Evolutionary conservation across 1,140 invertebrate genomes (phyloP).

Genomic region (Brachionus paranguensis): DNA sequence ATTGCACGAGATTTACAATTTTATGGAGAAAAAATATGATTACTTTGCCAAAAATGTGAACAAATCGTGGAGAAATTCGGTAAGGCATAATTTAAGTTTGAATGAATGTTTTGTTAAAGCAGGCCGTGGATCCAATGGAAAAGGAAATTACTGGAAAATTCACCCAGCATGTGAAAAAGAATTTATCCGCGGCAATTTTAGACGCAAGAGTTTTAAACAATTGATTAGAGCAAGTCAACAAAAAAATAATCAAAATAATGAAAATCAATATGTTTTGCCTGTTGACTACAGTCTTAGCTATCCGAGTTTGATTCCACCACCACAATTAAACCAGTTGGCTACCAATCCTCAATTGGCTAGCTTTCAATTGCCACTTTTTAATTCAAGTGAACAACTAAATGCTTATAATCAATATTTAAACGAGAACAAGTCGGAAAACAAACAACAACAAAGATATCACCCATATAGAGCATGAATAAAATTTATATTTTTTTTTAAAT

Average conservation of each 20-base stretch:
- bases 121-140: slow-evolving; percentile 78
- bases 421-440: not conserved
- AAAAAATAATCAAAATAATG: not conserved
- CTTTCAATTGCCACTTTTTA: slow-evolving; percentile 3
- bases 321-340: not conserved
- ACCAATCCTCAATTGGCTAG: not conserved
- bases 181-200: slow-evolving; percentile 25
- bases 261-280: not conserved
- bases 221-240: not conserved
- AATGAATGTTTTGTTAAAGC: slow-evolving; percentile 99
- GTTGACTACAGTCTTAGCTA: not conserved
- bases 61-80: slow-evolving; percentile 82
- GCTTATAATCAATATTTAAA: not conserved
- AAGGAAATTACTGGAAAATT: slow-evolving; percentile 67
- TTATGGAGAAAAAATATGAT: slow-evolving; percentile 23
- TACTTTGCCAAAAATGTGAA: slow-evolving; percentile 40
- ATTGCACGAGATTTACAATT: slow-evolving; percentile 37
- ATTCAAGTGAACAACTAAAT: not conserved
- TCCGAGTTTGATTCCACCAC: not conserved
- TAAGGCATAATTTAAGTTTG: slow-evolving; percentile 89
- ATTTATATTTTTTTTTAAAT: not conserved
- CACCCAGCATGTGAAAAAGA: slow-evolving; percentile 36
- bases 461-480: not conserved
- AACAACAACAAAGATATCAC: not conserved
- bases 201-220: slow-evolving; percentile 10